These are phyloP conservation scores for Periplaneta americana DNA, from an alignment of 1,140 invertebrate species.

Conservation along the genomic window DNA sequence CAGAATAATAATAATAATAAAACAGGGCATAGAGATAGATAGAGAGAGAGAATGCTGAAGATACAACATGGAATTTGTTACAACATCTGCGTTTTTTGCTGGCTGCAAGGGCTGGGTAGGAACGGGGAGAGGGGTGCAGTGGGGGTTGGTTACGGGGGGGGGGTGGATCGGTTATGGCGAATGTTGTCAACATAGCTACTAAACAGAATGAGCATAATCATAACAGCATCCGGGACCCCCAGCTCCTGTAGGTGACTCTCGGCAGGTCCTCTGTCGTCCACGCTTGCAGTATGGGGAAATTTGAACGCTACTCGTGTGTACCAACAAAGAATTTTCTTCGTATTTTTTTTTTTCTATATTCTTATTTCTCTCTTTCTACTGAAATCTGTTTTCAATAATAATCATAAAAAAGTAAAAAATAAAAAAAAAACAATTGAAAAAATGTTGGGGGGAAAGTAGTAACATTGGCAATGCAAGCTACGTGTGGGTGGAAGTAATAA, in stretches of 20 bases:
- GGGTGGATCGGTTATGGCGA: background rate
- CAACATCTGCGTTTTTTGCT: background rate
- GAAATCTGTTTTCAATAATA: background rate
- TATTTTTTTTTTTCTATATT: constrained; percentile 8
- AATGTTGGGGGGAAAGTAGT: background rate
- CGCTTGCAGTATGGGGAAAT: background rate
- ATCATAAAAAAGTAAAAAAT: constrained; percentile 1
- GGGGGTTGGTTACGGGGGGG: too few species aligned
- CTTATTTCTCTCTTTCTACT: constrained; percentile 7
- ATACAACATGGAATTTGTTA: background rate
- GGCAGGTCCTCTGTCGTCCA: background rate
- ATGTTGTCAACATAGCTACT: background rate
- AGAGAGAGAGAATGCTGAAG: background rate
- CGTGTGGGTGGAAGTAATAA: background rate
- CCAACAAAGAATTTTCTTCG: constrained; percentile 24
- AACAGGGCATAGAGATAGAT: background rate
- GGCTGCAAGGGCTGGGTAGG: background rate
- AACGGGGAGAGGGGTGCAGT: background rate
- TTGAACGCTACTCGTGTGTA: background rate
- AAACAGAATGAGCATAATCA: background rate
- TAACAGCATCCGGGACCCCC: background rate
- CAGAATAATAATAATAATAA: background rate
- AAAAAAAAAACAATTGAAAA: background rate
- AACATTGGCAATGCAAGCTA: constrained; percentile 14
- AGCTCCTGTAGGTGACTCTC: background rate